Evolutionary conservation across 2,113 vertebrate species (phyloP), one percentile per base, ranked within the genome.

Genomic region (Laterallus jamaicensis): DNA sequence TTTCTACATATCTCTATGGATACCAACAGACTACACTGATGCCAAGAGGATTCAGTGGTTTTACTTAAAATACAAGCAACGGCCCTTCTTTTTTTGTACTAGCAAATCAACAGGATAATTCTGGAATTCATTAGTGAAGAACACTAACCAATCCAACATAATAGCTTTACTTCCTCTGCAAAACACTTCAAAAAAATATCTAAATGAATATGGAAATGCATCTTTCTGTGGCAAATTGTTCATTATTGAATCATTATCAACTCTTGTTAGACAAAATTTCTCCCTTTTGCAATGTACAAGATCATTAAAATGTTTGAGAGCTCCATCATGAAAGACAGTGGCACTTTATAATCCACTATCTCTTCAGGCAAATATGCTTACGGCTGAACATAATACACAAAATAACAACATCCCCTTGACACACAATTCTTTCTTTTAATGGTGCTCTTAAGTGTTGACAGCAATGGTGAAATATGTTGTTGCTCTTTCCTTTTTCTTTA

Each of bases 171-270:
- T 97, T 98, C 86, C 96, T 97, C 75, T 94, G 93, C 96, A 96
- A 98, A 98, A 98, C 95, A 98, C 95, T 98, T 98, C 91, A 97
- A 97, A 97, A 97, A 98, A 98, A 97, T 97, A 97, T 97, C 96
- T 97, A 98, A 98, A 98, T 97, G 96, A 98, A 98, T 97, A 98
- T 82, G 97, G 95, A 98, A 98, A 98, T 97, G 86, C 82, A 97
- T 97, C 95, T 97, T 98, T 98, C 96, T 96, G 74, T 90, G 68
- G 96, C 82, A 98, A 98, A 98, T 88, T 98, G 96, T 97, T 98
- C 97, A 98, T 97, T 98, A 98, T 59, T 97, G 96, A 97, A 97
- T 98, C 96, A 98, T 98, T 98, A 98, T 95, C 96, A 97, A 97
- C 86, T 86, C 96, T 96, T 98, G 96, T 97, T 97, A 98, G 96